Conservation (phyloP, 2,797 vertebrate species). For the Mormyrops boulengeri region DNA sequence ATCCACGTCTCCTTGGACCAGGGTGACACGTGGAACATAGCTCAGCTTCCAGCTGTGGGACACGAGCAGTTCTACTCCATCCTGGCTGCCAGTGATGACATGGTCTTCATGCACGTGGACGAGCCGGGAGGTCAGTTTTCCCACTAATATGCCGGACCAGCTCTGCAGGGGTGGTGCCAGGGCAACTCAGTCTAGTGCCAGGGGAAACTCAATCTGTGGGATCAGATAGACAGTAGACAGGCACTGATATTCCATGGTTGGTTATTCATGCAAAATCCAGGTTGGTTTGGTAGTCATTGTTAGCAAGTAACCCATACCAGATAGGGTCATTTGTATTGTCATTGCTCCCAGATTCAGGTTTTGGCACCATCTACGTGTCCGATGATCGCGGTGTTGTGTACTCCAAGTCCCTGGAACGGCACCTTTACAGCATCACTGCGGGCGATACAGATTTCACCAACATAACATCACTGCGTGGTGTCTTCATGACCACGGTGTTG, state of each 20-base stretch:
- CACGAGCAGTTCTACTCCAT: conserved; percentile 95
- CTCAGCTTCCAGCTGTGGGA: conserved; percentile 85
- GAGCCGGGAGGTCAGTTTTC: conserved; percentile 76
- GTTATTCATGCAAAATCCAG: neutral
- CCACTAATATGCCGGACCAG: neutral
- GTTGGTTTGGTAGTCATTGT: neutral
- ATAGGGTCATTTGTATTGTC: neutral
- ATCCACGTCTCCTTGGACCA: conserved; percentile 83
- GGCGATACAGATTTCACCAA: conserved; percentile 92
- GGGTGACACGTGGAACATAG: conserved; percentile 85
- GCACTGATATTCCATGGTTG: neutral
- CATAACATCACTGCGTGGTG: conserved; percentile 83
- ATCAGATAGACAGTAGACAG: conserved; percentile 10
- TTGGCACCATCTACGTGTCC: conserved; percentile 87
- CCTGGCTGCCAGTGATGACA: conserved; percentile 80
- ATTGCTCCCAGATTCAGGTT: conserved; percentile 70
- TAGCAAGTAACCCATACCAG: neutral
- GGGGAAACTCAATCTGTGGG: neutral
- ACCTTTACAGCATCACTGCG: conserved; percentile 81
- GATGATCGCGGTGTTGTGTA: conserved; percentile 85
- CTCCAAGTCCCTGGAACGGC: conserved; percentile 85
- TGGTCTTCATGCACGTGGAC: conserved; percentile 96
- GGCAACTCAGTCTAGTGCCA: neutral
- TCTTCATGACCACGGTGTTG: conserved; percentile 81
- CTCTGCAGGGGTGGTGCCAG: neutral